Evolutionary conservation across 2,888 invertebrate species (phyloP).

Genomic region (Protophormia terraenovae): DNA sequence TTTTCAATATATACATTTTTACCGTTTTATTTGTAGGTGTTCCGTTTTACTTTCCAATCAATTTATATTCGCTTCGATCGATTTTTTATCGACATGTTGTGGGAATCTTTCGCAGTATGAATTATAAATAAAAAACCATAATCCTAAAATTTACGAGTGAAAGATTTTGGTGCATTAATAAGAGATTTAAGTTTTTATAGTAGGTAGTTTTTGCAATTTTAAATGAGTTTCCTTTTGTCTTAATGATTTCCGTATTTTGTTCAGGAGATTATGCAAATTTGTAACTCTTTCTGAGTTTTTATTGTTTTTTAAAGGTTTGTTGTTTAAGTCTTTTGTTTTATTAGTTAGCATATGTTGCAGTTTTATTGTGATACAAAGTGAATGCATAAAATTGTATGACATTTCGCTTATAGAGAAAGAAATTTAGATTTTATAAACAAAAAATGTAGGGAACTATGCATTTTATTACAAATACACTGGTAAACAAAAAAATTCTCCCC

Average conservation of each 20-base stretch:
- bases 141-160: constrained; percentile 49
- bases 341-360: background rate
- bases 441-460: too few species aligned
- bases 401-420: background rate
- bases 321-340: constrained; percentile 31
- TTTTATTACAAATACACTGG: too few species aligned
- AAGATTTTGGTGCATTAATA: constrained; percentile 46
- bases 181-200: background rate
- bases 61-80: constrained; percentile 39
- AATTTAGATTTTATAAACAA: too few species aligned
- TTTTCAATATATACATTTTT: background rate
- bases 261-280: constrained; percentile 50
- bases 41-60: constrained; percentile 59
- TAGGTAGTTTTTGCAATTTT: background rate
- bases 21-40: constrained; percentile 62
- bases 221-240: background rate
- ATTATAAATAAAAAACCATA: background rate
- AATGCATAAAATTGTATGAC: background rate
- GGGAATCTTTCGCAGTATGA: constrained; percentile 34
- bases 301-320: constrained; percentile 9
- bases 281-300: background rate
- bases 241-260: constrained; percentile 33
- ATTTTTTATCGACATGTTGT: constrained; percentile 53
- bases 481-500: too few species aligned
- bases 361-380: background rate